Evolutionary conservation across 2,113 vertebrate genomes (phyloP).

Genomic region (Myodes glareolus): DNA sequence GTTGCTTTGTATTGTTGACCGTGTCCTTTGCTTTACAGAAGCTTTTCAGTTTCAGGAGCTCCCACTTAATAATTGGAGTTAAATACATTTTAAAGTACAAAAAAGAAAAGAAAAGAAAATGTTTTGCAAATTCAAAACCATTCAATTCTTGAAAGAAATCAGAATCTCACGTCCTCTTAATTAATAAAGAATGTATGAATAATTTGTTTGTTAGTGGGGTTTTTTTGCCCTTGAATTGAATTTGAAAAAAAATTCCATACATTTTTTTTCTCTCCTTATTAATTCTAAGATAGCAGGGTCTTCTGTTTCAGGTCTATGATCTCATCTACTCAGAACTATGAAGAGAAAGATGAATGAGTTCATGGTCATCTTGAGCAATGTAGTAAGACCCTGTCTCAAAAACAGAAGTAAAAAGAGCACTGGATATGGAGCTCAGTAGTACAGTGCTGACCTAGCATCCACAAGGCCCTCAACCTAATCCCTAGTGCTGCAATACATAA

Average conservation of each 20-base stretch:
- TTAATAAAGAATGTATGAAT: not conserved
- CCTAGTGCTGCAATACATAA: not conserved
- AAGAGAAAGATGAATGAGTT: not conserved
- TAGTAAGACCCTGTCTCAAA: not conserved
- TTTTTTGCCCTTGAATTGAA: not conserved
- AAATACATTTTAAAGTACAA: not conserved
- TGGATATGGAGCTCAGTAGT: too few relatives aligned
- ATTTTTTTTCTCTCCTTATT: not conserved
- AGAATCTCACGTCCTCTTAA: not conserved
- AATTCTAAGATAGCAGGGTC: not conserved
- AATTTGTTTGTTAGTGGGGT: not conserved
- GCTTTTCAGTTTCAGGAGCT: too few relatives aligned
- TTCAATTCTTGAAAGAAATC: not conserved
- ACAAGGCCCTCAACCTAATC: not conserved
- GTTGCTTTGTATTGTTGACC: too few relatives aligned
- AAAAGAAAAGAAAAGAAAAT: not conserved
- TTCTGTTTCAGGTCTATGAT: not conserved
- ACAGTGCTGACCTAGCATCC: not conserved
- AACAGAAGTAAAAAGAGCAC: not conserved
- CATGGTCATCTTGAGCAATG: not conserved
- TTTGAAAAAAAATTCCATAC: not conserved
- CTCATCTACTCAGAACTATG: not conserved
- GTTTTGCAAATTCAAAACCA: not conserved
- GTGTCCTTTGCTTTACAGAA: too few relatives aligned
- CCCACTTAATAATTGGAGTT: too few relatives aligned